phyloP scores from a whole-genome alignment of 92 coral and sea anemone species.

The Zoanthus sansibaricus region DNA sequence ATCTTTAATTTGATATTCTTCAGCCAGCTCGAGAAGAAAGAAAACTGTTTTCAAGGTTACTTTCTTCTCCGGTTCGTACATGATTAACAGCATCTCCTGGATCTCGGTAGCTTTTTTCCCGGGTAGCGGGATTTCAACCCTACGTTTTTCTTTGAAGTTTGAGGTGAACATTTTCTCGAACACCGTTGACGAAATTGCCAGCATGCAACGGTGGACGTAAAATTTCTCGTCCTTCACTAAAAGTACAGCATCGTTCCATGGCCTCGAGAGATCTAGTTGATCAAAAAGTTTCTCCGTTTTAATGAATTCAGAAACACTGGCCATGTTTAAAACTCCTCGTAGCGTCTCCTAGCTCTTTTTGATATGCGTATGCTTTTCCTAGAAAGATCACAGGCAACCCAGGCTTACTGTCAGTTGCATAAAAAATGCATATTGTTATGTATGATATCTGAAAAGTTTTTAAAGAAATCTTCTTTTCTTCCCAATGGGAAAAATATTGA shows the following conservation, averaged over 20 bases:
- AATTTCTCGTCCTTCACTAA: slow-evolving; percentile 4
- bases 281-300: too few species aligned
- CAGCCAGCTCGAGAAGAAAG: slow-evolving; percentile 1
- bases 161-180: slow-evolving; percentile 18
- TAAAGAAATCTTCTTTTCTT: too few species aligned
- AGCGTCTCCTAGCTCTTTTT: too few species aligned
- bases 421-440: too few species aligned
- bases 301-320: too few species aligned
- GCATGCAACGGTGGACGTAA: neutral
- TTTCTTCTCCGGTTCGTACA: neutral
- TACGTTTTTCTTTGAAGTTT: neutral
- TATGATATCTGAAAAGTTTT: too few species aligned
- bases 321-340: too few species aligned
- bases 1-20: neutral
- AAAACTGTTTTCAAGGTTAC: neutral
- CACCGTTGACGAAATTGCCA: slow-evolving; percentile 1
- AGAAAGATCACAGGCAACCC: too few species aligned
- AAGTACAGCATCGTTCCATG: neutral
- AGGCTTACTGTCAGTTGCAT: too few species aligned
- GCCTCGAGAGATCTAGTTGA: too few species aligned
- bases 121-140: neutral
- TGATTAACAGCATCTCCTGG: neutral
- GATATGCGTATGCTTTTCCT: too few species aligned
- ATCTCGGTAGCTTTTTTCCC: neutral
- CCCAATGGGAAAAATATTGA: too few species aligned